Evolutionary conservation across 2,888 invertebrate genomes (phyloP).

Genomic region (Biston betularia): DNA sequence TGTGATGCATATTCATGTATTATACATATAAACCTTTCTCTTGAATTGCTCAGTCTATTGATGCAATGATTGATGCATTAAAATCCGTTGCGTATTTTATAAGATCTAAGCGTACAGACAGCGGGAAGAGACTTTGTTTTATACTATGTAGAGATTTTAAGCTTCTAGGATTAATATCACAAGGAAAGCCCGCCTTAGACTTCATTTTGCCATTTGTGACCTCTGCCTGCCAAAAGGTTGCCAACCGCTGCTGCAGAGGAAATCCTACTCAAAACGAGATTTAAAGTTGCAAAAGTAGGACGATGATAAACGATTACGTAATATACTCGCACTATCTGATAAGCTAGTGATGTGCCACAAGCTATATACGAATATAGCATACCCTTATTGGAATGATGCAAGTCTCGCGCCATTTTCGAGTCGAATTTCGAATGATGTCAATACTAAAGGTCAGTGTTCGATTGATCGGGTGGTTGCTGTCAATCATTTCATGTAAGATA

Average conservation of each 20-base stretch:
- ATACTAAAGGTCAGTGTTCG: conserved; percentile 41
- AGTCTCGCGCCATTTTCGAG: conserved; percentile 36
- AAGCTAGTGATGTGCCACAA: conserved; percentile 53
- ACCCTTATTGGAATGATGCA: conserved; percentile 39
- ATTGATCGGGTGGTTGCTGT: conserved; percentile 40
- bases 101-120: no score
- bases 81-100: no score
- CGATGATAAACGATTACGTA: conserved; percentile 37
- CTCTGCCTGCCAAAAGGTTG: no score
- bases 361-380: conserved; percentile 37
- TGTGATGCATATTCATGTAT: no score
- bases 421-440: conserved; percentile 41
- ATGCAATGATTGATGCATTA: no score
- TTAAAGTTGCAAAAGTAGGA: conserved; percentile 51
- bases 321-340: conserved; percentile 43
- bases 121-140: no score
- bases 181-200: no score
- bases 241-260: conserved; percentile 37
- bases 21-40: no score
- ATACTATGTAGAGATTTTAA: no score
- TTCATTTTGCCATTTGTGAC: no score
- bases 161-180: no score
- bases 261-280: conserved; percentile 48
- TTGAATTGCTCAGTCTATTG: no score
- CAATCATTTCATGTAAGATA: conserved; percentile 42